A percentile compares a stretch with the other conserved stretches of the same genome.
Evolutionary conservation across 2,113 vertebrate genomes (phyloP).

Genomic region (Elgaria multicarinata): DNA sequence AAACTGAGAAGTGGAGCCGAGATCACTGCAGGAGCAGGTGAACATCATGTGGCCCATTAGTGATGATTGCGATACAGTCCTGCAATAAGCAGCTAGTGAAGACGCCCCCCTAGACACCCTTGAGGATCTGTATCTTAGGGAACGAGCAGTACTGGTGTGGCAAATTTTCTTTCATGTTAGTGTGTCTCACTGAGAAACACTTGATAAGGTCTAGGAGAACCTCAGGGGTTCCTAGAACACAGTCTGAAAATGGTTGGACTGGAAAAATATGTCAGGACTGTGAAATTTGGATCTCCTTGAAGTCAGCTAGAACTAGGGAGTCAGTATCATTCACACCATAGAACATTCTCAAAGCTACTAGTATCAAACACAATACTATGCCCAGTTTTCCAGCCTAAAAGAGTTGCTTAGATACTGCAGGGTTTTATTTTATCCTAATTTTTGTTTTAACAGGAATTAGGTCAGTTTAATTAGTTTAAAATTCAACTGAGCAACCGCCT

Average conservation of each 20-base stretch:
- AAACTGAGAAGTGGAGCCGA: no score
- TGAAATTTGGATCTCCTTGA: background rate
- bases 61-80: no score
- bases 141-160: background rate
- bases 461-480: constrained; percentile 70
- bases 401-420: constrained; percentile 41
- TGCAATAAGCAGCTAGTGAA: no score
- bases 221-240: background rate
- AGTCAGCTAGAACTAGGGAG: background rate
- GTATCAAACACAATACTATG: background rate
- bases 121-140: background rate
- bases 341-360: background rate
- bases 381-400: constrained; percentile 17
- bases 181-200: background rate
- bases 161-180: background rate
- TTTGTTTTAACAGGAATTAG: constrained; percentile 70
- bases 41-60: no score
- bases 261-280: background rate
- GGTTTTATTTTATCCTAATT: constrained; percentile 53
- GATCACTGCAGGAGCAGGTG: no score
- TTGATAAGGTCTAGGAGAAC: background rate
- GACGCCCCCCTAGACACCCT: background rate
- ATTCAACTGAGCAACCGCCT: constrained; percentile 62
- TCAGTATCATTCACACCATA: fast-evolving
- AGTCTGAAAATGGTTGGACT: background rate